Conservation (phyloP, 2,888 invertebrate genomes). For the Stenotaenia linearis region DNA sequence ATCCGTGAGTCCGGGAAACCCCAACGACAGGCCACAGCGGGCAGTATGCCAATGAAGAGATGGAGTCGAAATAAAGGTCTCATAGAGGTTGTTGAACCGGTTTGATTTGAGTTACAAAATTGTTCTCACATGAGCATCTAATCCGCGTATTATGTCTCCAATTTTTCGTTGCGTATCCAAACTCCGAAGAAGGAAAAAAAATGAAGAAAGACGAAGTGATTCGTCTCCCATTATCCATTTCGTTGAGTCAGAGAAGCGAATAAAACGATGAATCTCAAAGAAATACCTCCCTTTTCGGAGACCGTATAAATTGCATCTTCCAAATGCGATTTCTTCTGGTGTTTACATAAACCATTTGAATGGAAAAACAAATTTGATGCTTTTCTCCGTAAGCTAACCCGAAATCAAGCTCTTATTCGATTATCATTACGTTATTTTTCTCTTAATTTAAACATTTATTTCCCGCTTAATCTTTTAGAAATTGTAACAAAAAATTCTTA, state of each 20-base stretch:
- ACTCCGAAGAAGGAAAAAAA: not conserved
- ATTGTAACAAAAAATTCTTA: not conserved
- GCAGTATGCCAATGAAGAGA: not conserved
- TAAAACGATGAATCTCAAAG: not conserved
- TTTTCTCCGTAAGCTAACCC: not conserved
- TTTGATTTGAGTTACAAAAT: not conserved
- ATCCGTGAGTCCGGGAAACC: not conserved
- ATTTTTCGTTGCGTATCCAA: not conserved
- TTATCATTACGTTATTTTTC: not conserved
- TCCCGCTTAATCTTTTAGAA: not conserved
- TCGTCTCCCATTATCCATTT: not conserved
- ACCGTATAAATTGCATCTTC: not conserved
- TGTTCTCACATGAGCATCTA: not conserved
- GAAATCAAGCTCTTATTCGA: not conserved
- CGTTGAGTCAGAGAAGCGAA: not conserved
- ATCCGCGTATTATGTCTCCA: not conserved
- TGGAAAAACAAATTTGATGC: not conserved
- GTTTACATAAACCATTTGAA: not conserved
- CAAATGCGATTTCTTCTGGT: constrained; percentile 6
- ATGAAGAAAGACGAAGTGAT: not conserved
- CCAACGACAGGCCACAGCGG: not conserved
- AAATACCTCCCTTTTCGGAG: not conserved
- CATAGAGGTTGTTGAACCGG: not conserved
- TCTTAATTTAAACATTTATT: not conserved
- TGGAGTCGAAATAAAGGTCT: not conserved